Evolutionary conservation across 2,797 vertebrate species (phyloP).

Genomic region (Dallia pectoralis): DNA sequence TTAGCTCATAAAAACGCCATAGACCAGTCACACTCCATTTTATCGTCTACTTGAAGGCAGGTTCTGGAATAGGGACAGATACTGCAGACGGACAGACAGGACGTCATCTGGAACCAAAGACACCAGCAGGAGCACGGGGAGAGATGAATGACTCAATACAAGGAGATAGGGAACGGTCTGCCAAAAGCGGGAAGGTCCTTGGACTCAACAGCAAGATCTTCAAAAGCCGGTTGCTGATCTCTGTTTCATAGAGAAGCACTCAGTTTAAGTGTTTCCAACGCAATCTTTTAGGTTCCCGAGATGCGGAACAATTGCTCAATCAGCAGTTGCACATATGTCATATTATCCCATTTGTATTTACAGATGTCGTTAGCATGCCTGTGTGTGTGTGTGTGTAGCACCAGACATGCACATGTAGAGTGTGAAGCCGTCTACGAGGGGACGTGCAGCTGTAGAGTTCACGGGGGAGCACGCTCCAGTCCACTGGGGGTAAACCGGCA

Average conservation of each 20-base stretch:
- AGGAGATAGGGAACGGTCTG: neutral
- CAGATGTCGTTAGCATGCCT: neutral
- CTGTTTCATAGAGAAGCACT: neutral
- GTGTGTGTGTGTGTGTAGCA: slow-evolving; percentile 10
- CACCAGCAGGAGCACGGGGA: slow-evolving; percentile 20
- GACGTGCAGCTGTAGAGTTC: slow-evolving; percentile 31
- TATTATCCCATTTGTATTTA: no score
- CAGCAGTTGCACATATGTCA: neutral
- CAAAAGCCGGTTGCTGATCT: neutral
- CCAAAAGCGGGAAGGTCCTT: neutral
- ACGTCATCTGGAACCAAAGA: slow-evolving; percentile 46
- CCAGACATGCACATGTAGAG: slow-evolving; percentile 37
- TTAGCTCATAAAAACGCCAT: neutral
- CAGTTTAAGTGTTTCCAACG: neutral
- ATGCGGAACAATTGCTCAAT: neutral
- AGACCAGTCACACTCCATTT: neutral
- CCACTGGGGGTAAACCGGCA: slow-evolving; percentile 17
- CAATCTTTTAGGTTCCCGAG: neutral
- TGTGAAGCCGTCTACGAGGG: slow-evolving; percentile 40
- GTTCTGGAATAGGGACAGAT: slow-evolving; percentile 31
- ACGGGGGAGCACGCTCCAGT: slow-evolving; percentile 27
- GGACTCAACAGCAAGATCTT: neutral
- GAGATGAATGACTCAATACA: slow-evolving; percentile 30
- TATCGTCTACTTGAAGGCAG: neutral
- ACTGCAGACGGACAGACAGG: slow-evolving; percentile 28